Percentiles rank a stretch among this genome's conserved stretches.
Evolutionary conservation across 1,140 invertebrate genomes (phyloP).

Genomic region (Cherax destructor): DNA sequence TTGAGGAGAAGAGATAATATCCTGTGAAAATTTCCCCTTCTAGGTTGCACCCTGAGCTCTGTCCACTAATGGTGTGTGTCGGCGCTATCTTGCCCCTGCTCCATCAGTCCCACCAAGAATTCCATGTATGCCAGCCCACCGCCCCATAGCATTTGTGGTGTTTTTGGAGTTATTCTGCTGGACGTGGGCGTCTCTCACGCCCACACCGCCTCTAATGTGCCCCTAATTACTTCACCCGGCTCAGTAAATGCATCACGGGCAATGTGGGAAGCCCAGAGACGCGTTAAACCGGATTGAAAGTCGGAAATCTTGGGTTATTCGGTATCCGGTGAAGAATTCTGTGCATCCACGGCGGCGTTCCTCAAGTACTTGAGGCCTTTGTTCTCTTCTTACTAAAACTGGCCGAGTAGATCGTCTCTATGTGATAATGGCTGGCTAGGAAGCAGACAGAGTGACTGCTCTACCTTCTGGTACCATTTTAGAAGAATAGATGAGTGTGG

Average conservation of each 20-base stretch:
- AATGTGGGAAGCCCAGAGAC: not conserved
- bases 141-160: constrained; percentile 25
- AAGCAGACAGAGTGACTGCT: not conserved
- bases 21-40: constrained; percentile 35
- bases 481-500: not conserved
- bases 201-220: too few species aligned
- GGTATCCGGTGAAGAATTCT: constrained; percentile 62
- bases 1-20: constrained; percentile 3
- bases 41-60: constrained; percentile 34
- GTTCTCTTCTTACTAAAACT: constrained; percentile 65
- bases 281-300: constrained; percentile 42
- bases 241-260: not conserved
- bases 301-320: constrained; percentile 59
- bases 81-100: constrained; percentile 54
- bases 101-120: constrained; percentile 62
- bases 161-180: not conserved
- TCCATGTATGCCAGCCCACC: constrained; percentile 43
- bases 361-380: constrained; percentile 64
- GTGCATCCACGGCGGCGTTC: constrained; percentile 59
- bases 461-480: not conserved
- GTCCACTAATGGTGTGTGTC: constrained; percentile 64
- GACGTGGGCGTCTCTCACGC: too few species aligned
- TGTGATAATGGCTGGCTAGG: constrained; percentile 58
- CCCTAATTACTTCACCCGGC: not conserved
- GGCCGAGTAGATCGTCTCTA: constrained; percentile 53